Percentiles rank a stretch among this genome's conserved stretches.
Conservation (phyloP, 2,113 vertebrate species). For the Cyprinodon brontotheroides region DNA sequence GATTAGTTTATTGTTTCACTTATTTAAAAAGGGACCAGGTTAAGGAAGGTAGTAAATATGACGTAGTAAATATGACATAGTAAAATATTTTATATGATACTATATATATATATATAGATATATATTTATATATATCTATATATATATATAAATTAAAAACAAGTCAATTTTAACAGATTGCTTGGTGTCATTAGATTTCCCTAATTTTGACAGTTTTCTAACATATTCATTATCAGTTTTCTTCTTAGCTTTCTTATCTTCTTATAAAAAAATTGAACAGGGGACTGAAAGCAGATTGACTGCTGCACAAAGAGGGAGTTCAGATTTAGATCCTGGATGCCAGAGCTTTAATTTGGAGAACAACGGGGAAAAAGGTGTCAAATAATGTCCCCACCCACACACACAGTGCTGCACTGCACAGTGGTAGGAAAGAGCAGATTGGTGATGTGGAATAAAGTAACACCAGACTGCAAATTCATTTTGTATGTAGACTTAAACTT, state of each 20-base stretch:
- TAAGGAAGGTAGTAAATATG: too few species aligned
- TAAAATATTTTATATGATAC: too few species aligned
- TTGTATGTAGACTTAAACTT: constrained; percentile 31
- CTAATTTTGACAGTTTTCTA: constrained; percentile 46
- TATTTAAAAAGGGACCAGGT: too few species aligned
- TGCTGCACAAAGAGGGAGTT: constrained; percentile 52
- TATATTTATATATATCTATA: too few species aligned
- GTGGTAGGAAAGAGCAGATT: constrained; percentile 50
- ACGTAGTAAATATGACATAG: too few species aligned
- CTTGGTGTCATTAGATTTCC: constrained; percentile 34
- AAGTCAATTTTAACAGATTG: constrained; percentile 15
- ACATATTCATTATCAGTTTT: constrained; percentile 56
- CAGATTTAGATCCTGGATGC: constrained; percentile 58
- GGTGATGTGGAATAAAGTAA: constrained; percentile 54
- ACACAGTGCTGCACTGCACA: constrained; percentile 15
- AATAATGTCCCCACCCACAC: constrained; percentile 58
- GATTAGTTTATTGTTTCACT: too few species aligned
- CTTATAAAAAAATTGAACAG: constrained; percentile 34
- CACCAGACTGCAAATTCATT: constrained; percentile 38
- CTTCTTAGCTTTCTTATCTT: constrained; percentile 49
- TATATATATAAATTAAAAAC: neutral
- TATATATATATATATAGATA: too few species aligned
- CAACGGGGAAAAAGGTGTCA: constrained; percentile 52
- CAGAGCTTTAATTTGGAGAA: constrained; percentile 68
- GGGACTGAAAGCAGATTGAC: constrained; percentile 55